These are phyloP conservation scores for Taurulus bubalis DNA, from an alignment of 2,113 vertebrate genomes.

Conservation along the genomic window DNA sequence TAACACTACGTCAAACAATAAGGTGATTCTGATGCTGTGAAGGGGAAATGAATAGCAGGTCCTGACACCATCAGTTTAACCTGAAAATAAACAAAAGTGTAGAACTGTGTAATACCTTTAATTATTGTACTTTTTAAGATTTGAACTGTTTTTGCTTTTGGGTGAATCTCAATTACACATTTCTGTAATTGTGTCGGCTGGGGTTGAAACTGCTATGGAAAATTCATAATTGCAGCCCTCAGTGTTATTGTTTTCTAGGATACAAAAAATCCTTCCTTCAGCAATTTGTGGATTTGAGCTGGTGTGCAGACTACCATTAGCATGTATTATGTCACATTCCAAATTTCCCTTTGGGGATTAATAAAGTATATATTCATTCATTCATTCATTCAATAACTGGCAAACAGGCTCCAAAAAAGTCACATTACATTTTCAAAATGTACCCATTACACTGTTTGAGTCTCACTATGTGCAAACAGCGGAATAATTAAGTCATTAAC, in stretches of 20 bases:
- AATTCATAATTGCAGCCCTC: background rate
- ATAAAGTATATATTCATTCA: no score
- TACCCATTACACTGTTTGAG: background rate
- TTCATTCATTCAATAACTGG: no score
- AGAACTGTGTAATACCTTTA: background rate
- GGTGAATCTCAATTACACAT: background rate
- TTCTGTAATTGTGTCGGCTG: background rate
- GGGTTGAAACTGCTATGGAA: background rate
- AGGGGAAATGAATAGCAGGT: background rate
- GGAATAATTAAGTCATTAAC: constrained; percentile 38
- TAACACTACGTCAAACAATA: background rate
- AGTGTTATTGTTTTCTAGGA: background rate
- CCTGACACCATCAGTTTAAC: background rate
- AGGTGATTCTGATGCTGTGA: background rate
- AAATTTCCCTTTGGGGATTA: no score
- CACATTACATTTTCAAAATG: background rate
- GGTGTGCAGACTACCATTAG: background rate
- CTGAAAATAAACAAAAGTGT: background rate
- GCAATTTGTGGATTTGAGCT: background rate
- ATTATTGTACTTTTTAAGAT: background rate
- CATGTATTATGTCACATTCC: background rate
- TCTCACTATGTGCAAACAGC: constrained; percentile 27
- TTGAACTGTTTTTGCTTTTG: background rate
- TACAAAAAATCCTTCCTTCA: background rate
- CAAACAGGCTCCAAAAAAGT: background rate